A percentile compares a stretch with the other conserved stretches of the same genome.
phyloP scores from a whole-genome alignment of 2,888 invertebrate genomes.

The Hemicrepidius hirtus region DNA sequence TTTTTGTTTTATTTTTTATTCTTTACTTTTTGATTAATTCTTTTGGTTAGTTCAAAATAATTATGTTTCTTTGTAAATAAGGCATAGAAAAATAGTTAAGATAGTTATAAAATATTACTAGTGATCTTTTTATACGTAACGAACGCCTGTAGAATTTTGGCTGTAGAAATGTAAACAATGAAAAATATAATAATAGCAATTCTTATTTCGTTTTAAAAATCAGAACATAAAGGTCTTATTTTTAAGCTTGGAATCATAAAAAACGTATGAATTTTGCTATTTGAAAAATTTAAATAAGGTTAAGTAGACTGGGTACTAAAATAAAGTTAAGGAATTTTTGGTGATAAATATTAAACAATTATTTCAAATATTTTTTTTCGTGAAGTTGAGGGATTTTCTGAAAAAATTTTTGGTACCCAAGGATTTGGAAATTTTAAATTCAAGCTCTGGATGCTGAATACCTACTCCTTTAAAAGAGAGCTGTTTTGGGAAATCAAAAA shows the following conservation, averaged over 20 bases:
- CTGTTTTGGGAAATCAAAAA: too few relatives aligned
- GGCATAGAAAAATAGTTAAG: not conserved
- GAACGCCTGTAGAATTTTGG: conserved; percentile 14
- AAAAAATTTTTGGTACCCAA: too few relatives aligned
- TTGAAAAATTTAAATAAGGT: not conserved
- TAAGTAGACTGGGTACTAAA: not conserved
- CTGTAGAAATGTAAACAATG: conserved; percentile 10
- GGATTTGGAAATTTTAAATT: too few relatives aligned
- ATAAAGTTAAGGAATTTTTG: too few relatives aligned
- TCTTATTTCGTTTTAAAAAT: conserved; percentile 9
- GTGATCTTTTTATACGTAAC: not conserved
- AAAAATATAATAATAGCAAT: conserved; percentile 1
- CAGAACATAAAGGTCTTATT: not conserved
- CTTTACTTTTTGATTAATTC: not conserved
- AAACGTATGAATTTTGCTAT: not conserved
- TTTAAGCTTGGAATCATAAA: not conserved
- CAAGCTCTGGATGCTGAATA: too few relatives aligned
- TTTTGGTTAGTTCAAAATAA: not conserved
- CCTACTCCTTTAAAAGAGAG: too few relatives aligned
- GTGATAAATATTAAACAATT: too few relatives aligned
- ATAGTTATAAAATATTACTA: not conserved
- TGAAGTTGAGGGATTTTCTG: too few relatives aligned
- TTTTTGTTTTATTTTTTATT: not conserved
- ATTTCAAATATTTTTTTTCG: too few relatives aligned
- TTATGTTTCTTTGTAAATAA: not conserved